Conservation (phyloP, 2,888 invertebrate genomes). For the Hydropsyche betteni region DNA sequence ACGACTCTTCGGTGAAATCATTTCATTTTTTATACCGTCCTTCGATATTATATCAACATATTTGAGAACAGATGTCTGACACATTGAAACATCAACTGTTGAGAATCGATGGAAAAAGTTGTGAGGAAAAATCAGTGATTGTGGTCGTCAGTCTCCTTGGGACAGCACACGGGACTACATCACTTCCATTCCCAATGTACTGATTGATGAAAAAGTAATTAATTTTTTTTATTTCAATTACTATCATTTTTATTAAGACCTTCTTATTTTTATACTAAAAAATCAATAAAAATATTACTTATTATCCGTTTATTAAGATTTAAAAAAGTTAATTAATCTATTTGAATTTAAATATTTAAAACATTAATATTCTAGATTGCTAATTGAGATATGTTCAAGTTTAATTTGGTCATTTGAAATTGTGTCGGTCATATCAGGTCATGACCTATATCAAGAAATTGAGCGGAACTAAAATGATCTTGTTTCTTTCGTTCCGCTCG, state of each 20-base stretch:
- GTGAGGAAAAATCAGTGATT: conserved; percentile 10
- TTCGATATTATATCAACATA: too few species aligned
- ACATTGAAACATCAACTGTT: neutral
- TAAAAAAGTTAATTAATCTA: neutral
- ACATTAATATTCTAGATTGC: neutral
- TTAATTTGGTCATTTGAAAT: neutral
- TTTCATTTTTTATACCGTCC: too few species aligned
- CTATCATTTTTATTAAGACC: too few species aligned
- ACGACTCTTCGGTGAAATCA: too few species aligned
- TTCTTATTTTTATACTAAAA: too few species aligned
- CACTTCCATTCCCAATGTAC: neutral
- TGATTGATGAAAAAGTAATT: neutral
- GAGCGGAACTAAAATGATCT: conserved; percentile 10
- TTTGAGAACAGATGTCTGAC: too few species aligned
- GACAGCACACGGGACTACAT: conserved; percentile 13
- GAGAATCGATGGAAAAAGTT: conserved; percentile 20
- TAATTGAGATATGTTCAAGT: neutral
- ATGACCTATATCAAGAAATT: conserved; percentile 13
- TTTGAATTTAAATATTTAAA: neutral
- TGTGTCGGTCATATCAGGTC: neutral
- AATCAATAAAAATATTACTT: too few species aligned
- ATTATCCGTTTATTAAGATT: too few species aligned
- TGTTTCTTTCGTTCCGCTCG: conserved; percentile 4
- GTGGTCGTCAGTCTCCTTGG: conserved; percentile 22
- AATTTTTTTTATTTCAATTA: too few species aligned